phyloP scores from a whole-genome alignment of 2,113 vertebrate genomes.

The Osmerus mordax region DNA sequence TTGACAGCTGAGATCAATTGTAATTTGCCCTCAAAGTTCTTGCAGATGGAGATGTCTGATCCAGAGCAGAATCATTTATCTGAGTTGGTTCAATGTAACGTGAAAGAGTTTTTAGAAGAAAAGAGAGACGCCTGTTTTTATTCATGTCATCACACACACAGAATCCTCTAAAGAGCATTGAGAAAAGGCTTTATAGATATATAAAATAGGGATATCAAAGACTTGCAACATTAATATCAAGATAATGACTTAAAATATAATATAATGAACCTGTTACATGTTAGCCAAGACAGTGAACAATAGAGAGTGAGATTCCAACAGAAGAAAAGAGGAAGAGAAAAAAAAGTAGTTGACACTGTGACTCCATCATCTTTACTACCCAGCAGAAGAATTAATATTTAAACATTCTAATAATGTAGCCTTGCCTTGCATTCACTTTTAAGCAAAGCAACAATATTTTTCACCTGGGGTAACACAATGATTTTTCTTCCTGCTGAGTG shows the following conservation, averaged over 20 bases:
- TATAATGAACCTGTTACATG: slow-evolving; percentile 23
- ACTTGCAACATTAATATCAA: slow-evolving; percentile 15
- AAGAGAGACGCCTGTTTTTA: not conserved
- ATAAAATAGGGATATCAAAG: slow-evolving; percentile 19
- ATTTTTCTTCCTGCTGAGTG: slow-evolving; percentile 77
- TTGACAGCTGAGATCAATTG: slow-evolving; percentile 45
- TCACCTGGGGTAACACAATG: slow-evolving; percentile 86
- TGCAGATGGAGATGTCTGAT: slow-evolving; percentile 17
- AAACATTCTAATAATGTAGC: slow-evolving; percentile 99
- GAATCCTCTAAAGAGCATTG: not conserved
- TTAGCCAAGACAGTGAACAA: slow-evolving; percentile 23
- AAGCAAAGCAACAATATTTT: slow-evolving; percentile 94
- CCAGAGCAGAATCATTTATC: slow-evolving; percentile 24
- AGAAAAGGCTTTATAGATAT: slow-evolving; percentile 1
- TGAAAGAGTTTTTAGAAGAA: not conserved
- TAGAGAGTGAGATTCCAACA: slow-evolving; percentile 46
- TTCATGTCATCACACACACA: not conserved
- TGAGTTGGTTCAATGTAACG: slow-evolving; percentile 17
- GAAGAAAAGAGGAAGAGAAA: slow-evolving; percentile 73
- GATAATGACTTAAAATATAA: slow-evolving; percentile 6
- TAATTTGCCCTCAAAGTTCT: slow-evolving; percentile 44
- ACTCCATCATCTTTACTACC: slow-evolving; percentile 99
- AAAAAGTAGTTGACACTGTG: slow-evolving; percentile 89
- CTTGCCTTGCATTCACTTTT: slow-evolving; percentile 96
- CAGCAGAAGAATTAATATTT: slow-evolving; percentile 99